Evolutionary conservation across 1,140 invertebrate genomes (phyloP).

Genomic region (Hormaphis cornu): DNA sequence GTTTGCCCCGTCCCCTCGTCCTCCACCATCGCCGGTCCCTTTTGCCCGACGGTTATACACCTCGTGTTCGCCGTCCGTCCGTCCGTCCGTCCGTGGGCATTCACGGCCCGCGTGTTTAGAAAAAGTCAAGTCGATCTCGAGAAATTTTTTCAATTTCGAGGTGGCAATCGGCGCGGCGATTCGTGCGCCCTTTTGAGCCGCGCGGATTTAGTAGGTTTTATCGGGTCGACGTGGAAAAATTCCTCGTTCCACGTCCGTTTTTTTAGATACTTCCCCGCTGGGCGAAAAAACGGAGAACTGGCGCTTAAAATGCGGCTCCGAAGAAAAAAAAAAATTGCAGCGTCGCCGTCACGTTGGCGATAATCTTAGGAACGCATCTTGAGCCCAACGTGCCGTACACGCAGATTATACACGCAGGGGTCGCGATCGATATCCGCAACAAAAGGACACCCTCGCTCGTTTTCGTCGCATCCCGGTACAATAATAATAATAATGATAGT

Average conservation of each 20-base stretch:
- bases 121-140: not conserved
- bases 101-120: too few relatives aligned
- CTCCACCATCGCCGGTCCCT: not conserved
- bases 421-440: constrained; percentile 16
- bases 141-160: not conserved
- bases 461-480: constrained; percentile 9
- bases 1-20: not conserved
- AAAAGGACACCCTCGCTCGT: constrained; percentile 16
- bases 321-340: too few relatives aligned
- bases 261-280: too few relatives aligned
- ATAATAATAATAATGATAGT: too few relatives aligned
- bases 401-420: too few relatives aligned
- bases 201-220: too few relatives aligned
- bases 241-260: too few relatives aligned
- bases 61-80: not conserved
- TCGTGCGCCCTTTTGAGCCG: too few relatives aligned
- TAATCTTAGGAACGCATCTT: constrained; percentile 30
- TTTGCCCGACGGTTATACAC: not conserved
- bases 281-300: too few relatives aligned
- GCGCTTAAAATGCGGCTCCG: too few relatives aligned
- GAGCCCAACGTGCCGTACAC: not conserved
- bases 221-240: too few relatives aligned
- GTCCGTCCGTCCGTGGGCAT: not conserved
- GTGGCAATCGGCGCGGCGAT: too few relatives aligned
- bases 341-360: constrained; percentile 13